Conservation (phyloP, 2,113 vertebrate genomes). For the Thymallus thymallus region DNA sequence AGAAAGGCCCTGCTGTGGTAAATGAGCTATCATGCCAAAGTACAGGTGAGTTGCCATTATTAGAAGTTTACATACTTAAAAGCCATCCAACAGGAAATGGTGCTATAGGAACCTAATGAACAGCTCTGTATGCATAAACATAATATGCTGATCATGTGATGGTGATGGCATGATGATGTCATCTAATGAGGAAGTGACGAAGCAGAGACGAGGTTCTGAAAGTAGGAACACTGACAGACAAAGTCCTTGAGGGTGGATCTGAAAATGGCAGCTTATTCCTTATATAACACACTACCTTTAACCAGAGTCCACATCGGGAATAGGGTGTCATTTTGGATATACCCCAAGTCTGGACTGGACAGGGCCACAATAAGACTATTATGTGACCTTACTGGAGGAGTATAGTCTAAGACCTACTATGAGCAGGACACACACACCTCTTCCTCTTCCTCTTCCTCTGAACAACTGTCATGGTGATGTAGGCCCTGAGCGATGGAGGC, state of each 20-base stretch:
- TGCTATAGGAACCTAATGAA: slow-evolving; percentile 41
- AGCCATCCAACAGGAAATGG: slow-evolving; percentile 38
- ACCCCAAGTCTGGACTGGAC: slow-evolving; percentile 82
- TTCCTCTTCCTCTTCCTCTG: slow-evolving; percentile 88
- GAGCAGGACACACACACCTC: not conserved
- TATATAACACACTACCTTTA: too few relatives aligned
- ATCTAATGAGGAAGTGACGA: slow-evolving; percentile 57
- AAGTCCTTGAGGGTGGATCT: slow-evolving; percentile 56
- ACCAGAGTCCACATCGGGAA: too few relatives aligned
- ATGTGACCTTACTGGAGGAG: slow-evolving; percentile 65
- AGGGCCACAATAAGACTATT: slow-evolving; percentile 72
- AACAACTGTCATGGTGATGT: slow-evolving; percentile 99
- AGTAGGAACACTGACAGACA: slow-evolving; percentile 81
- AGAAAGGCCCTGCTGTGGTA: too few relatives aligned
- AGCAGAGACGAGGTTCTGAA: slow-evolving; percentile 95
- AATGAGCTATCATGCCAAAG: not conserved
- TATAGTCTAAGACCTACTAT: slow-evolving; percentile 77
- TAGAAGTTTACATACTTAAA: not conserved
- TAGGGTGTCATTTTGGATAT: too few relatives aligned
- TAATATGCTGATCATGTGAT: slow-evolving; percentile 33
- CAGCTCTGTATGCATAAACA: slow-evolving; percentile 38
- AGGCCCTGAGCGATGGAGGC: slow-evolving; percentile 95
- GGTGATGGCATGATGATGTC: slow-evolving; percentile 20
- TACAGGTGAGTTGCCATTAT: not conserved
- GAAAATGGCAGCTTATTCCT: too few relatives aligned